Percentiles rank a stretch among this genome's conserved stretches.
phyloP scores from a whole-genome alignment of 2,888 invertebrate species.

The Hypena proboscidalis region DNA sequence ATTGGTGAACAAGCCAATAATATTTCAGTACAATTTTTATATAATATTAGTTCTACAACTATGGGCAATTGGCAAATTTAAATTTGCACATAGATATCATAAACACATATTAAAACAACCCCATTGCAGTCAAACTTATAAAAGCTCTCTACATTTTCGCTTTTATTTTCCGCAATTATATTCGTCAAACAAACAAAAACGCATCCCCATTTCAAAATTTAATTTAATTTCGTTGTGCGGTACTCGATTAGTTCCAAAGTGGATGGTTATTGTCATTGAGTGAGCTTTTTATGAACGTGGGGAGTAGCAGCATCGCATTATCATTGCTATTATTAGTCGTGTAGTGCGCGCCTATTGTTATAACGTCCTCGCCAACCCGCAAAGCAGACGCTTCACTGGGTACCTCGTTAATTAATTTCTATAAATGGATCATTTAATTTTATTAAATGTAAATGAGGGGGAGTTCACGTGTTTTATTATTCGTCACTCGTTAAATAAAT shows the following conservation, averaged over 20 bases:
- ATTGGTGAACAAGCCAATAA: no score
- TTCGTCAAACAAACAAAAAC: conserved; percentile 42
- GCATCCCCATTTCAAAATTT: conserved; percentile 62
- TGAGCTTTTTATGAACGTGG: conserved; percentile 81
- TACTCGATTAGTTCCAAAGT: conserved; percentile 78
- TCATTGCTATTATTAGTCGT: conserved; percentile 70
- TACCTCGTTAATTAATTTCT: conserved; percentile 83
- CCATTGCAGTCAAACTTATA: no score
- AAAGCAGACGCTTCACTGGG: conserved; percentile 76
- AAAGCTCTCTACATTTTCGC: conserved; percentile 13
- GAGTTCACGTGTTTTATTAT: conserved; percentile 64
- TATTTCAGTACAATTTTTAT: no score
- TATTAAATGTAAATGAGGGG: conserved; percentile 84
- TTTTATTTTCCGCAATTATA: conserved; percentile 34
- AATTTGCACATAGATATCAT: no score
- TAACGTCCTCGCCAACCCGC: conserved; percentile 53
- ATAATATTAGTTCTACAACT: no score
- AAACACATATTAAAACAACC: no score
- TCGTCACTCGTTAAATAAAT: conserved; percentile 57
- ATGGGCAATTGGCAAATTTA: no score
- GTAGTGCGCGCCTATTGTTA: conserved; percentile 59
- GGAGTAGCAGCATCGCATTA: conserved; percentile 74
- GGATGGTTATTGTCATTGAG: conserved; percentile 77
- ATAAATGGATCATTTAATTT: conserved; percentile 85
- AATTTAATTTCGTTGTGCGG: conserved; percentile 72